Evolutionary conservation across 2,113 vertebrate genomes (phyloP), one percentile per base, ranked within the genome.

Genomic region (Spea multiplicata): DNA sequence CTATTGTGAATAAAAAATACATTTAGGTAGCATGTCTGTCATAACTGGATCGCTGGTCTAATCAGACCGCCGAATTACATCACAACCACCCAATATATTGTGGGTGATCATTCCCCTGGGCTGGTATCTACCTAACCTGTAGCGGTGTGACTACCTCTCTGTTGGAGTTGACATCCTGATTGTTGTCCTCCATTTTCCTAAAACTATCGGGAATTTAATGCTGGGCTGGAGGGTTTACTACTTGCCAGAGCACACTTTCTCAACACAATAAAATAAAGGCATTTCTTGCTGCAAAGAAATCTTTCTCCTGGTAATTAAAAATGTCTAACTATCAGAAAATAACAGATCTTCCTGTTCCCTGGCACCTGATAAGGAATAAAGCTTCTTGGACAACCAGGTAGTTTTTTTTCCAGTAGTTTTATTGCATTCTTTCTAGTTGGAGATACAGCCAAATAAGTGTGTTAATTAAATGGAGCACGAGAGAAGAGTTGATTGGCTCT

Each of bases 381-480:
- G 77, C 49, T 30, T 73, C 69, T 78, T 66, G 61, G 70, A 67
- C 45, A 73, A 45, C 49, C 77, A 80, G 70, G 77, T 80, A 80
- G 62, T 66, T 48, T 66, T 46, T 78, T 71, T 76, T 70, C 52
- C 70, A 67, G 55, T 67, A 73, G 61, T 80, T 73, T 80, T 66
- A 73, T 73, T 67, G 70, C 70, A 67, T 80, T 80, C 62, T 73
- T 73, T 71, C 9, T 66, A 80, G 50, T 44, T 67, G 61, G 53
- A 67, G 4, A 53, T 73, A 8, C 77, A 73, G 77, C 77, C 71
- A 80, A 80, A 73, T 80, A n/a, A 73, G 62, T 48, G 70, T 73
- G 61, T 73, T 80, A 80, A 80, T 80, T 73, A 80, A 80, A 80
- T 80, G 70, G 46, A 80, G 69, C 76, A 78, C 30, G 55, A 72